These are phyloP conservation scores for Botia kubotai DNA, from an alignment of 2,797 vertebrate species.

Conservation along the genomic window DNA sequence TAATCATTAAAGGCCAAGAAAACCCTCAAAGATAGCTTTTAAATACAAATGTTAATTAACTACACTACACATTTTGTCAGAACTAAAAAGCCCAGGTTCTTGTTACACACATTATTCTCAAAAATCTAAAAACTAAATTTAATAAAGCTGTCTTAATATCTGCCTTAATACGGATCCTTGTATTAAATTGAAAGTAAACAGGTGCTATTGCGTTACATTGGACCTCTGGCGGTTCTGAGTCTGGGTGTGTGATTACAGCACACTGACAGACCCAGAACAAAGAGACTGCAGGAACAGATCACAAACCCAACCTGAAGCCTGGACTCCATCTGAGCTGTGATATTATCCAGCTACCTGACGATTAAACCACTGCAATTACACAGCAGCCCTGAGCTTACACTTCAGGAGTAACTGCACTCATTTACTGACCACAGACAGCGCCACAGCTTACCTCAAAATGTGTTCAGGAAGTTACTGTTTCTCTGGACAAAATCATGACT, in stretches of 20 bases:
- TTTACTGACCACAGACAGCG: constrained; percentile 47
- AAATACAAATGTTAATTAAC: background rate
- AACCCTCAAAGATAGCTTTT: no score
- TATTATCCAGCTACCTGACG: constrained; percentile 32
- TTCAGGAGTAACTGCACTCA: constrained; percentile 51
- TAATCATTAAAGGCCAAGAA: background rate
- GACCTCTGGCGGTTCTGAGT: background rate
- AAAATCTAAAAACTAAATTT: no score
- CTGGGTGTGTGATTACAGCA: background rate
- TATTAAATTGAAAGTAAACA: no score
- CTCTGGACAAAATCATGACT: constrained; percentile 19
- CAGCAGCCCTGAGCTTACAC: constrained; percentile 38
- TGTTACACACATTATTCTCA: no score
- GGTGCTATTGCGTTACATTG: no score
- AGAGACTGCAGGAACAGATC: background rate
- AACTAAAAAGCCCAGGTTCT: no score
- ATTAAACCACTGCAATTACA: constrained; percentile 47
- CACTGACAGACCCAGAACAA: background rate
- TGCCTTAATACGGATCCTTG: no score
- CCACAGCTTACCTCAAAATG: constrained; percentile 13
- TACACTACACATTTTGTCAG: no score
- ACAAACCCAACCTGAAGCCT: background rate
- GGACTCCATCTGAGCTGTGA: constrained; percentile 8
- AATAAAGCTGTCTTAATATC: no score
- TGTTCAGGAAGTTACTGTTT: constrained; percentile 4